Base-by-base conservation (phyloP, 2,113 vertebrate species). In the Spermophilus dauricus region DNA sequence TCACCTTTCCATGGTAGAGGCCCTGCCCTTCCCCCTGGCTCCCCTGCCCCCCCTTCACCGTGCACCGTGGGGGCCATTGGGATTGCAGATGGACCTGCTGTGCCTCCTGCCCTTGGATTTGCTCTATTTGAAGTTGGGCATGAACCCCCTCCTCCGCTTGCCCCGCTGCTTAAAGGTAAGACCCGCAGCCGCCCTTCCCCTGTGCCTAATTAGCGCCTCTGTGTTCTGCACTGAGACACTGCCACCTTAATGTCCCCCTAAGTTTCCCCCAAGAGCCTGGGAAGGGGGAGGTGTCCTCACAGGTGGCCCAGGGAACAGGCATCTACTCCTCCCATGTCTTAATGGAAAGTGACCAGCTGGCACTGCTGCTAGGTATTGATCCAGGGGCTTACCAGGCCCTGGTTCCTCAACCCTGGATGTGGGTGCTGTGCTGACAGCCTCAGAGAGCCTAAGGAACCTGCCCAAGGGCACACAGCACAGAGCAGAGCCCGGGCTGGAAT, bases 121-220 rank as follows among this genome's bases (percentile, higher is more conserved):
- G 14, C 96, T 99, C 13, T 99, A 99, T 96, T 97, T 99, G 88
- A 99, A 99, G 98, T 98, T 99, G 0, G 99, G 99, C 0, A 98
- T 99, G 37, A 99, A 99, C 86, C 99, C 99, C 0, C 98, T 99
- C 63, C 97, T 99, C 39, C 99, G 99, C 9, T 98, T 99, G 72
- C 99, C 99, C 91, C 99, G 99, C 11, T 98, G 99, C 82, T 98
- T 99, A 87, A 99, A 99, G 99, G 99, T 99, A 91, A 98, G 98
- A 82, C 1, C 0, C 0, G 16, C 2, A 9, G 51, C 70, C 37
- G 37, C 87, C 67, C 34, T n/a, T 10, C 70, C 34, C 1, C 0
- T 0, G 9, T 1, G 7, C 56, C 45, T 45, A 45, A 45, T 65
- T 1, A 0, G 83, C 63, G 16, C 26, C 20, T 26, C 78, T 0